phyloP scores from a whole-genome alignment of 2,888 invertebrate species.

The Pegoplata infirma region DNA sequence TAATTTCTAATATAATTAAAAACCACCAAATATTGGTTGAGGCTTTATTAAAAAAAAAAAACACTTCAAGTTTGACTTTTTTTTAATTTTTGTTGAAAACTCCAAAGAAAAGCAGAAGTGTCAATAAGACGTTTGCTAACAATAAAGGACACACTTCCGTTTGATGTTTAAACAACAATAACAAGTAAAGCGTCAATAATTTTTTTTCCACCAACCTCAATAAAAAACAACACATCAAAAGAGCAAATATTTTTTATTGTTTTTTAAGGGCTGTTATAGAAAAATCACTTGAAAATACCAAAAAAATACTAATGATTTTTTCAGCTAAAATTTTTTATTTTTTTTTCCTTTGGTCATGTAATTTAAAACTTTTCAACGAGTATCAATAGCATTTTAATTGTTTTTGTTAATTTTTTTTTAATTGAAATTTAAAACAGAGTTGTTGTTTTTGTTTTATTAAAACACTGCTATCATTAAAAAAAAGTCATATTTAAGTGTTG shows the following conservation, averaged over 20 bases:
- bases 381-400: conserved; percentile 61
- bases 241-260: conserved; percentile 26
- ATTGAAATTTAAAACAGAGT: conserved; percentile 46
- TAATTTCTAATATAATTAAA: background rate
- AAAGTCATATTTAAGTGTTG: too few species aligned
- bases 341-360: too few species aligned
- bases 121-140: conserved; percentile 61
- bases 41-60: conserved; percentile 51
- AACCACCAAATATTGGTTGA: conserved; percentile 34
- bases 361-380: conserved; percentile 46
- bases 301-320: conserved; percentile 1
- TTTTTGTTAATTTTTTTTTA: conserved; percentile 44
- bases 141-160: conserved; percentile 63
- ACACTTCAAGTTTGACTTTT: background rate
- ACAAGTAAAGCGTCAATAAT: conserved; percentile 54
- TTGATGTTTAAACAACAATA: conserved; percentile 64
- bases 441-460: conserved; percentile 10
- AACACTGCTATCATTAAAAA: conserved; percentile 1
- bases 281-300: conserved; percentile 32
- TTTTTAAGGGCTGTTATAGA: background rate
- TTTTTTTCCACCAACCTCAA: background rate
- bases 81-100: background rate
- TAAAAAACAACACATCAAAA: conserved; percentile 38
- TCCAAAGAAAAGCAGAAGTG: conserved; percentile 58
- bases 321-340: background rate